Percentiles rank a stretch among this genome's conserved stretches.
These are phyloP conservation scores for Palythoa grandis DNA, from an alignment of 92 coral and sea anemone genomes.

Conservation along the genomic window DNA sequence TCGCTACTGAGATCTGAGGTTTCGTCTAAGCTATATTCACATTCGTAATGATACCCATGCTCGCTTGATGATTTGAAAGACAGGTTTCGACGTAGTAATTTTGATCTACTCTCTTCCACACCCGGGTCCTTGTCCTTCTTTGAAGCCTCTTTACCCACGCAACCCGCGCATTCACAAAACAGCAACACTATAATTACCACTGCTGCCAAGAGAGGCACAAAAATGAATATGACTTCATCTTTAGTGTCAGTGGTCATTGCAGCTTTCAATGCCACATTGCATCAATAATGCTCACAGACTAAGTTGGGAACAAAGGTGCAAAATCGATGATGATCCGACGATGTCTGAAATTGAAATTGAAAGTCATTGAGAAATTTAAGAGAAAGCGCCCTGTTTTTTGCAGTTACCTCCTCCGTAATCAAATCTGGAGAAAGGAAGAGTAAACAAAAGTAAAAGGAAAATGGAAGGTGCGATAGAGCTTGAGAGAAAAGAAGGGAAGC, in stretches of 20 bases:
- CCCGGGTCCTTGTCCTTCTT: neutral
- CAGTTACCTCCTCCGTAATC: no score
- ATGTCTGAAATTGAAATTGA: neutral
- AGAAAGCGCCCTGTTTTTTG: no score
- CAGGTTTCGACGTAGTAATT: constrained; percentile 11
- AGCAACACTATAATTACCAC: constrained; percentile 20
- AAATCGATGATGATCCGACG: neutral
- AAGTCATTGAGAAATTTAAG: no score
- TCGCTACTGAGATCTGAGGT: constrained; percentile 12
- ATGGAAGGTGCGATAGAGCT: no score
- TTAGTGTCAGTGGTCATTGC: neutral
- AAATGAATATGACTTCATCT: neutral
- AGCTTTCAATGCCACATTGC: neutral
- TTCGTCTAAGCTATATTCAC: neutral
- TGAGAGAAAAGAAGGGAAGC: no score
- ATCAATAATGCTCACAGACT: neutral
- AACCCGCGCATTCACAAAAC: constrained; percentile 31
- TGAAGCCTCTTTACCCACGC: neutral
- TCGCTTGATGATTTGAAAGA: neutral
- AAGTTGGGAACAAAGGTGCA: neutral
- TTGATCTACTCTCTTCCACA: neutral
- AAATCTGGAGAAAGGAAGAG: no score
- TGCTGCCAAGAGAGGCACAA: constrained; percentile 15
- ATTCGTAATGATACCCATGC: neutral
- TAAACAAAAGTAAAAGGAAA: no score